Percentiles rank a stretch among this genome's conserved stretches.
phyloP scores from a whole-genome alignment of 2,113 vertebrate genomes.

The Dermatemys mawii region DNA sequence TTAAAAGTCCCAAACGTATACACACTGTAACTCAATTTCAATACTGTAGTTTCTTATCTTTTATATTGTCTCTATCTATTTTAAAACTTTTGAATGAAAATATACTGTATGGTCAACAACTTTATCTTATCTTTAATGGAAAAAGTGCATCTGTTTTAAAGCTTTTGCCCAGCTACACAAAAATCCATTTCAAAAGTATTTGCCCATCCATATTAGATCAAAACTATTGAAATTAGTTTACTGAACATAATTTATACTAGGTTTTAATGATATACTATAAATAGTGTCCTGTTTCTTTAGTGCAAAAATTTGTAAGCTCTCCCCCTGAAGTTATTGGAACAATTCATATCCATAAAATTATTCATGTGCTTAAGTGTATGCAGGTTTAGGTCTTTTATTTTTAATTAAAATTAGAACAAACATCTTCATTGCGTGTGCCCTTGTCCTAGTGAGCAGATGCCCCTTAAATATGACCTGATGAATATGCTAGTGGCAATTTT shows the following conservation, averaged over 20 bases:
- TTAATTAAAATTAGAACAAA: neutral
- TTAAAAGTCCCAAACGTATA: slow-evolving; percentile 6
- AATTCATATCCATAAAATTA: neutral
- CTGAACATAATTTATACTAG: neutral
- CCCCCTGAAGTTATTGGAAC: neutral
- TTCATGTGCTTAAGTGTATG: neutral
- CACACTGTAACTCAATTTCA: neutral
- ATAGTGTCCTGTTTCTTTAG: neutral
- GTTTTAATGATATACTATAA: neutral
- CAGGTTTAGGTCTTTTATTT: neutral
- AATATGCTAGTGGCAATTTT: neutral
- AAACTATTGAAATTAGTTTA: neutral
- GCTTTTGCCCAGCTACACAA: neutral
- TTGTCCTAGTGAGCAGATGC: neutral
- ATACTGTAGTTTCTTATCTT: slow-evolving; percentile 8
- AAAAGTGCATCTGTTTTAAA: neutral
- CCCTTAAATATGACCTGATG: neutral
- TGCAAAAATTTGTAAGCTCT: neutral
- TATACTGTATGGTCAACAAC: neutral
- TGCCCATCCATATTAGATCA: neutral
- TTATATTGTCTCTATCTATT: neutral
- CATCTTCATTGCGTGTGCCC: neutral
- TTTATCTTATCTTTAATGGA: neutral
- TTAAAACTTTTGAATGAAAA: neutral
- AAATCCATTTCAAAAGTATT: neutral